Base-by-base conservation (phyloP, 2,888 invertebrate species). In the Lumbricus terrestris region DNA sequence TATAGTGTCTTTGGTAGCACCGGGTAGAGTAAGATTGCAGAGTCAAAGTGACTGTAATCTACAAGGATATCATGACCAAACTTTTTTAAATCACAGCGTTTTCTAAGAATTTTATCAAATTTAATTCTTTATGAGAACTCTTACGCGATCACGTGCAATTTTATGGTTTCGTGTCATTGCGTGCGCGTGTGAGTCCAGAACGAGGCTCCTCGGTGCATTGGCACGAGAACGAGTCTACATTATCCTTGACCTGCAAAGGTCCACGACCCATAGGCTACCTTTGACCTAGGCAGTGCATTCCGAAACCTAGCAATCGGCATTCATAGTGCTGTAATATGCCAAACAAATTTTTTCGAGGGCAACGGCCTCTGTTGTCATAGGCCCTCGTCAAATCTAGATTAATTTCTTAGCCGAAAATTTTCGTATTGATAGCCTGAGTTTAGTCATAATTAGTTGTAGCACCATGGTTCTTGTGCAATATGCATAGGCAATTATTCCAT, bases 181-280 rank as follows among this genome's bases (percentile, higher is more conserved):
- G 69, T 69, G 69, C 69, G 69, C n/a, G 69, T 69, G 69, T 69
- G 29, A 69, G 69, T 69, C 69, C 69, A 69, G 69, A 69, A 69
- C 69, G 69, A 69, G 69, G 69, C 69, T 69, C 69, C 69, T 69
- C 69, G 69, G 69, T 69, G 69, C 69, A 69, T n/a, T 69, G 69
- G 69, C 69, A 69, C 69, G 69, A 8, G n/a, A 69, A 69, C 69
- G 69, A 69, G 69, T 29, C 69, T 69, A n/a, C 69, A 8, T n/a
- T 11, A 69, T 29, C 69, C 69, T 69, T 69, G 69, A 69, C 69
- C 69, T 69, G 8, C 2, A 11, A 29, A 69, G n/a, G 69, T n/a
- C n/a, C 69, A 69, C n/a, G 69, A 69, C n/a, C 69, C 69, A 69
- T 69, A n/a, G n/a, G n/a, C n/a, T n/a, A 69, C 69, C 69, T 69